Evolutionary conservation across 2,797 vertebrate species (phyloP).

Genomic region (Sphenodon punctatus): DNA sequence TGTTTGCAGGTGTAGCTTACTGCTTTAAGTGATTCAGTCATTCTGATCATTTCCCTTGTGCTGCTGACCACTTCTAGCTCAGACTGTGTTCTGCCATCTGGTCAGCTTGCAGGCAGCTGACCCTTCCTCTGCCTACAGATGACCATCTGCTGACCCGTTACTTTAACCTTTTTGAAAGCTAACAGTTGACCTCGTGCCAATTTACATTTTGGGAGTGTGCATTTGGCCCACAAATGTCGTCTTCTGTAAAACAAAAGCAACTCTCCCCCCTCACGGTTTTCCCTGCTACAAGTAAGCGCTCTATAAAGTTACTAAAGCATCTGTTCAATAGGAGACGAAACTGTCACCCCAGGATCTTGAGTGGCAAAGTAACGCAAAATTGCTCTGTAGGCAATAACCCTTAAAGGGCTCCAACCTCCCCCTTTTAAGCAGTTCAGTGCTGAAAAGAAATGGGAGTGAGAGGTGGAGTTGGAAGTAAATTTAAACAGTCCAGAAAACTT

Average conservation of each 20-base stretch:
- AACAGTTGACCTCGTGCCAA: neutral
- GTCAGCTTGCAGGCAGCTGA: slow-evolving; percentile 28
- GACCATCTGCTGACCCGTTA: slow-evolving; percentile 67
- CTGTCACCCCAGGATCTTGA: neutral
- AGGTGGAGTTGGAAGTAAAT: neutral
- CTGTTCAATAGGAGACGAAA: neutral
- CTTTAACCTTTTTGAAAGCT: slow-evolving; percentile 13
- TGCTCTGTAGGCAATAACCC: too few species aligned
- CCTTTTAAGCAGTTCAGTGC: too few species aligned
- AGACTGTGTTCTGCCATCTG: slow-evolving; percentile 64
- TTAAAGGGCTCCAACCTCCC: too few species aligned
- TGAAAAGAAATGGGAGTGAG: neutral
- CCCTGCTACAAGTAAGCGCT: accelerated
- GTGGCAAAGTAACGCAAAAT: too few species aligned
- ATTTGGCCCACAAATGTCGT: neutral
- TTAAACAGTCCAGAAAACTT: neutral
- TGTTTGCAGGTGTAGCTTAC: slow-evolving; percentile 69
- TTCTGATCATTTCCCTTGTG: slow-evolving; percentile 9
- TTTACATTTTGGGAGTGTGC: neutral
- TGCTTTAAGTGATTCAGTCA: neutral
- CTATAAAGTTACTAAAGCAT: accelerated
- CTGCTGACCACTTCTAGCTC: neutral
- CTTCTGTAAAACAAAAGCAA: neutral
- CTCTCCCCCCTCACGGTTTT: accelerated
- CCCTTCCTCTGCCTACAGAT: slow-evolving; percentile 8